These are phyloP conservation scores for Scalopus aquaticus DNA, from an alignment of 2,113 vertebrate genomes.

Conservation along the genomic window DNA sequence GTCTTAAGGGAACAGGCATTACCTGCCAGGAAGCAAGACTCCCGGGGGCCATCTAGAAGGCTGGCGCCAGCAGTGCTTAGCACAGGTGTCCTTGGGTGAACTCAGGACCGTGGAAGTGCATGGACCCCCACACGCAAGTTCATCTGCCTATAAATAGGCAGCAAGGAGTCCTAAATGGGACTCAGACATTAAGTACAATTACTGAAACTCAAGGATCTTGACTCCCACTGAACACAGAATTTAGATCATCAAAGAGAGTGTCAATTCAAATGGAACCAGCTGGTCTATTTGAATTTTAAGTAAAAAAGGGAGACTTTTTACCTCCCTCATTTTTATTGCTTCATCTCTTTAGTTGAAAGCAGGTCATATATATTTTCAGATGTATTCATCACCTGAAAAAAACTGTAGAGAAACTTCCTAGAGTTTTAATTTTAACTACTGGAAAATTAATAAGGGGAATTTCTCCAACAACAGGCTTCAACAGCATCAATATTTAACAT, in stretches of 20 bases:
- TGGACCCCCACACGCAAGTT: background rate
- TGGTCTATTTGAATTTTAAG: background rate
- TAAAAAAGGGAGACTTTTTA: background rate
- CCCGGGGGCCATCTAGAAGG: background rate
- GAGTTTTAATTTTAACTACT: background rate
- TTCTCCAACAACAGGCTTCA: background rate
- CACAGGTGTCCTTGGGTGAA: background rate
- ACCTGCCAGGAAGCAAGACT: background rate
- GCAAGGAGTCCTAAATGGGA: background rate
- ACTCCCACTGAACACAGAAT: background rate
- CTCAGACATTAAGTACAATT: background rate
- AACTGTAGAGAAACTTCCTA: background rate
- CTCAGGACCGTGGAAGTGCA: background rate
- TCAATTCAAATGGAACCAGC: background rate
- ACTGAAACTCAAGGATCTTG: background rate
- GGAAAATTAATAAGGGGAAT: background rate
- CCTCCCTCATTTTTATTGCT: background rate
- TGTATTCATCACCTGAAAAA: background rate
- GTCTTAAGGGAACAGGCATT: background rate
- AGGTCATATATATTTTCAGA: background rate
- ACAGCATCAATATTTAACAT: background rate
- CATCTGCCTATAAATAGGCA: background rate
- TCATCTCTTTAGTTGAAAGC: background rate
- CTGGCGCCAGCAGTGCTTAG: background rate
- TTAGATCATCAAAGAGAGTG: background rate